Percentiles rank a stretch among this genome's conserved stretches.
These are phyloP conservation scores for Ectropis crepuscularia DNA, from an alignment of 2,888 invertebrate species.

Conservation along the genomic window DNA sequence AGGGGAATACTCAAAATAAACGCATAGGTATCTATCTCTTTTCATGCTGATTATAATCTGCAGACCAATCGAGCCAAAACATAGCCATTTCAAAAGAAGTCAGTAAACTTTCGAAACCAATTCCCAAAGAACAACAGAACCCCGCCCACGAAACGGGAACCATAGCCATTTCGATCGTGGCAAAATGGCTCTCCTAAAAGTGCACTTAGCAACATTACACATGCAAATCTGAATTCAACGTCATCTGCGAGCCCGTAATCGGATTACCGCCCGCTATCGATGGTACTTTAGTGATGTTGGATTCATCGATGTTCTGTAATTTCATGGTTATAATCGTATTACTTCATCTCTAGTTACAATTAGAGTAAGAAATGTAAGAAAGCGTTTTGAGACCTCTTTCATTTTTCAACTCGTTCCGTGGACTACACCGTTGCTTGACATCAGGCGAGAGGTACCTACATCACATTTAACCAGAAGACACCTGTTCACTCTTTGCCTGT, in stretches of 20 bases:
- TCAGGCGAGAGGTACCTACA: too few relatives aligned
- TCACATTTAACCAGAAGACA: too few relatives aligned
- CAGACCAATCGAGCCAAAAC: neutral
- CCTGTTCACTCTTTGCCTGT: too few relatives aligned
- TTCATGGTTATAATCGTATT: neutral
- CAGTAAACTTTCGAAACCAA: neutral
- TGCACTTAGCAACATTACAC: constrained; percentile 75
- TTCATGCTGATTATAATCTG: too few relatives aligned
- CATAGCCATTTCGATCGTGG: constrained; percentile 28
- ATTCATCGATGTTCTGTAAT: neutral
- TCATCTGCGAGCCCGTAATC: constrained; percentile 71
- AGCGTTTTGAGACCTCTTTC: too few relatives aligned
- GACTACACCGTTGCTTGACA: too few relatives aligned
- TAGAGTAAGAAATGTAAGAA: too few relatives aligned
- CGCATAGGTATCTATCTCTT: too few relatives aligned
- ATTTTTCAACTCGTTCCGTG: too few relatives aligned
- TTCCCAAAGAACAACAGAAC: neutral
- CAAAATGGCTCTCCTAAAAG: constrained; percentile 67
- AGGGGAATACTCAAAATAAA: too few relatives aligned
- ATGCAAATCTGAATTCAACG: constrained; percentile 72
- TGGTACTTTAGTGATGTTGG: constrained; percentile 4
- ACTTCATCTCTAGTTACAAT: too few relatives aligned
- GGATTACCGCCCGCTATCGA: constrained; percentile 57
- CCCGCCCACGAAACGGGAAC: constrained; percentile 31
- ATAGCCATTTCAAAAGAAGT: neutral